A percentile compares a stretch with the other conserved stretches of the same genome.
Conservation (phyloP, 2,797 vertebrate species). For the Eurystomus glaucurus region DNA sequence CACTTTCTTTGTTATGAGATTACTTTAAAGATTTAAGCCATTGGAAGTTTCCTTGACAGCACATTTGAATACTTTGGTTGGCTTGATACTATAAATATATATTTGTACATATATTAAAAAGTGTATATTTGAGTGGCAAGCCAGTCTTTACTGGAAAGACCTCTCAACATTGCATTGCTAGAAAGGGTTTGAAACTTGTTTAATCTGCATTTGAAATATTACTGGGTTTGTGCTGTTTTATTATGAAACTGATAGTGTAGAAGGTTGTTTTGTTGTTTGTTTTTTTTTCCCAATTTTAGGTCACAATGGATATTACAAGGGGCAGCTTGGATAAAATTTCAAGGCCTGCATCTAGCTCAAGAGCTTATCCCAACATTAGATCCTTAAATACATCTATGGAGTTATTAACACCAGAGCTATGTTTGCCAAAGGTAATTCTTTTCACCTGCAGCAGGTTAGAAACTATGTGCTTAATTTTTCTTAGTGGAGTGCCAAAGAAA, state of each 20-base stretch:
- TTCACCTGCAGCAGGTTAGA: background rate
- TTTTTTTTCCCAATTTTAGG: conserved; percentile 15
- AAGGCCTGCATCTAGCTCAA: conserved; percentile 83
- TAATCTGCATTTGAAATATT: background rate
- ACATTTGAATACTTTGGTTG: background rate
- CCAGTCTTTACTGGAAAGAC: background rate
- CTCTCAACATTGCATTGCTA: background rate
- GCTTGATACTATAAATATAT: background rate
- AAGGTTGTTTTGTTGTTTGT: background rate
- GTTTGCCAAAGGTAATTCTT: conserved; percentile 82
- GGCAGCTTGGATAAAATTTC: conserved; percentile 88
- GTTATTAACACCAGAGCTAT: conserved; percentile 83
- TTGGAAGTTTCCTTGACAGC: background rate
- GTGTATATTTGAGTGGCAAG: background rate
- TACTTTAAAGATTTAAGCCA: background rate
- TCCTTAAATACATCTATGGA: conserved; percentile 82
- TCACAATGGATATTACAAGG: conserved; percentile 86
- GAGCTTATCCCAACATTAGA: conserved; percentile 71
- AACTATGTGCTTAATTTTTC: background rate
- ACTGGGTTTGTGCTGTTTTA: background rate
- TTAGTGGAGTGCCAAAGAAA: background rate
- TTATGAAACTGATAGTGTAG: background rate
- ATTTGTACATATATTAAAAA: background rate
- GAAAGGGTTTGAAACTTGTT: background rate
- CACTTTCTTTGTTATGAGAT: background rate